Conservation (phyloP, 2,888 invertebrate genomes). For the Chironomus tentans region DNA sequence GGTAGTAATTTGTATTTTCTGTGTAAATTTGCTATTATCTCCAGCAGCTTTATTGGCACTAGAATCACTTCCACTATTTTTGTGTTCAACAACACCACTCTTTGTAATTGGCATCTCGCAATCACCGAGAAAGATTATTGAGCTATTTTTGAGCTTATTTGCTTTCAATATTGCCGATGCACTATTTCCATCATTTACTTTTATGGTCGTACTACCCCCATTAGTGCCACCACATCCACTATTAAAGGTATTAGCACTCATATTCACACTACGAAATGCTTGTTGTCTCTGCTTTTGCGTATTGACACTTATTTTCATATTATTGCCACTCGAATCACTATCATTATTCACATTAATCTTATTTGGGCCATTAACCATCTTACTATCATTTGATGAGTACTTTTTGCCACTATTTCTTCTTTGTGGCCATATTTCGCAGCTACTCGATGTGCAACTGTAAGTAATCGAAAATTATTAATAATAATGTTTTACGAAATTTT, state of each 20-base stretch:
- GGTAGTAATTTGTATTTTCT: not conserved
- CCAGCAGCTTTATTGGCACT: slow-evolving; percentile 1
- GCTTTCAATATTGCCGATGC: not conserved
- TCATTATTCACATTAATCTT: slow-evolving; percentile 7
- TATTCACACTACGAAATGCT: not conserved
- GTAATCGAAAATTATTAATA: not conserved
- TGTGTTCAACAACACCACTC: not conserved
- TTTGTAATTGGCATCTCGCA: slow-evolving; percentile 36
- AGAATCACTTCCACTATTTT: slow-evolving; percentile 22
- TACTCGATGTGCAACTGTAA: slow-evolving; percentile 43
- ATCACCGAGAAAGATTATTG: slow-evolving; percentile 34
- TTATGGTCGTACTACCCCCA: not conserved
- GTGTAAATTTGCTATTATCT: not conserved
- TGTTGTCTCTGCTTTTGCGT: slow-evolving; percentile 14
- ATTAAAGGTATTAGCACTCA: no score
- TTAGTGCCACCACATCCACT: no score
- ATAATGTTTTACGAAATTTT: not conserved
- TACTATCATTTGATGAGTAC: not conserved
- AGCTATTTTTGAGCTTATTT: slow-evolving; percentile 19
- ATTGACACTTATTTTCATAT: slow-evolving; percentile 17
- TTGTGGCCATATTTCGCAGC: slow-evolving; percentile 56
- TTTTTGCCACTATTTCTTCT: slow-evolving; percentile 35
- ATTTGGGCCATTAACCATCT: not conserved
- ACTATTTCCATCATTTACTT: slow-evolving; percentile 1
- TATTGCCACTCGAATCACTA: slow-evolving; percentile 25